phyloP scores from a whole-genome alignment of 2,113 vertebrate species.

The Sapayoa aenigma region DNA sequence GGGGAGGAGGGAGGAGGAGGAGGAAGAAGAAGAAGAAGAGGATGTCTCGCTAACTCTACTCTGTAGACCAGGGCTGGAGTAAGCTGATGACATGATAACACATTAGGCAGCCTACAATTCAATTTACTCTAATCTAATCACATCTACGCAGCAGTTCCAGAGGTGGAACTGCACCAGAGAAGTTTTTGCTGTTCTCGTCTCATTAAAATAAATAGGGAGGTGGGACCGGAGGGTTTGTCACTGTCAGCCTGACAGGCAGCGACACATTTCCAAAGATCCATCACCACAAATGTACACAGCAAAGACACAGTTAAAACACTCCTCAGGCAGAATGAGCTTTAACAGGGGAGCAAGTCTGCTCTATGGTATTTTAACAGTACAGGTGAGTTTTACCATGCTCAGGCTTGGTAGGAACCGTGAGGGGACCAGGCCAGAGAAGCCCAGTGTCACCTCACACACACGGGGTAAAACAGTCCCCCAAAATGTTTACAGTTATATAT shows the following conservation, averaged over 20 bases:
- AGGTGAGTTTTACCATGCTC: slow-evolving; percentile 15
- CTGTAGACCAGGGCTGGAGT: slow-evolving; percentile 15
- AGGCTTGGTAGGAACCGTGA: neutral
- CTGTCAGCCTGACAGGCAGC: slow-evolving; percentile 29
- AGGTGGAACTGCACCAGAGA: slow-evolving; percentile 46
- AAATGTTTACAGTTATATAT: slow-evolving; percentile 30
- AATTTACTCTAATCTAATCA: slow-evolving; percentile 56
- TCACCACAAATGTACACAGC: neutral
- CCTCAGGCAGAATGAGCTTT: neutral
- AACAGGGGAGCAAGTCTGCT: neutral
- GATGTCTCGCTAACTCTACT: slow-evolving; percentile 2
- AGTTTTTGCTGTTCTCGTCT: slow-evolving; percentile 59
- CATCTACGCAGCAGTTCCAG: slow-evolving; percentile 28
- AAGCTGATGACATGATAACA: slow-evolving; percentile 60
- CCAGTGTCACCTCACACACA: neutral
- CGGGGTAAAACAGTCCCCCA: neutral
- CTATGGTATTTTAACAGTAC: neutral
- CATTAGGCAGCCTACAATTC: slow-evolving; percentile 61
- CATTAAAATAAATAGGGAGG: slow-evolving; percentile 69
- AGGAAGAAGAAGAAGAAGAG: neutral
- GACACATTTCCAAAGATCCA: slow-evolving; percentile 5
- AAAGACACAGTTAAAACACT: neutral
- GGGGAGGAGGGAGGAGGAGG: neutral
- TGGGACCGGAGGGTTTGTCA: slow-evolving; percentile 12
- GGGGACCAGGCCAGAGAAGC: neutral